Conservation (phyloP, 2,797 vertebrate genomes). For the Falco columbarius region DNA sequence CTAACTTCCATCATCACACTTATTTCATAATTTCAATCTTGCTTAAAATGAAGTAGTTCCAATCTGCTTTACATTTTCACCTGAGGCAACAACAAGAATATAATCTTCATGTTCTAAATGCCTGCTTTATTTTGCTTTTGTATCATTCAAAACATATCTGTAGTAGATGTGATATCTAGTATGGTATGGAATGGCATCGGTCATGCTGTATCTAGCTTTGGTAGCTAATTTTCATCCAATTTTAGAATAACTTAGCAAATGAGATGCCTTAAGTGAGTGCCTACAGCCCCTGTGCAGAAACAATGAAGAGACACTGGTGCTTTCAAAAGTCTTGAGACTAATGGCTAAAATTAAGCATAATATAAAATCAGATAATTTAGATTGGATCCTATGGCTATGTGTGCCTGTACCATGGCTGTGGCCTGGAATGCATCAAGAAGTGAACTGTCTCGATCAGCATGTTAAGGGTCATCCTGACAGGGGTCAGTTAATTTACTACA, state of each 20-base stretch:
- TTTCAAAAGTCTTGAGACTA: neutral
- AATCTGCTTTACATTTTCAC: neutral
- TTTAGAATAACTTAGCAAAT: neutral
- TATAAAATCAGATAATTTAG: neutral
- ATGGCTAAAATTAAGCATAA: neutral
- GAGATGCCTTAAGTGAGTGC: neutral
- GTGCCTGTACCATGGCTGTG: neutral
- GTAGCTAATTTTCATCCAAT: neutral
- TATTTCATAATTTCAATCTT: neutral
- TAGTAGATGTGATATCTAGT: neutral
- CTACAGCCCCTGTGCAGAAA: neutral
- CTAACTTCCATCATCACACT: neutral
- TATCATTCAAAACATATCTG: neutral
- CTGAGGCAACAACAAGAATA: neutral
- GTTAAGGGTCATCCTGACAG: neutral
- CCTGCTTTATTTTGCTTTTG: neutral
- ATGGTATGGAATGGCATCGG: neutral
- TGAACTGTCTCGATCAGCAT: neutral
- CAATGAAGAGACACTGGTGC: neutral
- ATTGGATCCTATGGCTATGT: neutral
- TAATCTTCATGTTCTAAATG: neutral
- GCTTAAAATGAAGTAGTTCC: neutral
- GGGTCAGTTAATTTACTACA: neutral
- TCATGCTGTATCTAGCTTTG: neutral
- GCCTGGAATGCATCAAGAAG: neutral